Evolutionary conservation across 2,888 invertebrate species (phyloP), one percentile per base, ranked within the genome.

Genomic region (Tachina fera): DNA sequence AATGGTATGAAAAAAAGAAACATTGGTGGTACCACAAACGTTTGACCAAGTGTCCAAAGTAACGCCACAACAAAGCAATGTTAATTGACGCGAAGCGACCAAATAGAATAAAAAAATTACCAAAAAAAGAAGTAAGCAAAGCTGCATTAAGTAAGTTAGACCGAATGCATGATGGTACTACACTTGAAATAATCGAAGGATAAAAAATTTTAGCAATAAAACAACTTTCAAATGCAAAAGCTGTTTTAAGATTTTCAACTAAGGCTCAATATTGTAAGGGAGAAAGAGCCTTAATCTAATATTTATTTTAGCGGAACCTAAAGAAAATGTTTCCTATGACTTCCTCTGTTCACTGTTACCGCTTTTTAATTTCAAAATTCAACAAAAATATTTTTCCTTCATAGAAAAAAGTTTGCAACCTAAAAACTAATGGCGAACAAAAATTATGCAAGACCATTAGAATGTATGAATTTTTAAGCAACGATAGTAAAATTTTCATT

Each of bases 61-160:
- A 91, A 90, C 91, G 91, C 91, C 91, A 91, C 91, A 91, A 91
- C 91, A 91, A 91, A 91, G 91, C 90, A 86, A 91, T 91, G 91
- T 91, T 91, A 91, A 91, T 91, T 91, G 91, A 91, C 90, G 91
- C 89, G 89, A 89, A 91, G 89, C 86, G 79, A 79, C 86, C 58
- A 78, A 77, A 84, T 41, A n/a, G 47, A 58, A 63, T 63, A 76
- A 75, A 65, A 74, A 67, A n/a, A 8, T n/a, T 43, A 16, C 19
- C 16, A 67, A 78, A 72, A 86, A 70, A 43, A 9, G 4, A 53
- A 53, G 9, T n/a, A 10, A 16, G 9, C 22, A 10, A 16, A 68
- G 19, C 3, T 14, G 19, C 8, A 39, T 67, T 13, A 9, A 16
- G 9, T 9, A 9, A 41, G 49, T 19, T 14, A 51, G 22, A 51